A percentile compares a stretch with the other conserved stretches of the same genome.
These are phyloP conservation scores for Ctenicera cuprea DNA, from an alignment of 2,888 invertebrate genomes.

Conservation along the genomic window DNA sequence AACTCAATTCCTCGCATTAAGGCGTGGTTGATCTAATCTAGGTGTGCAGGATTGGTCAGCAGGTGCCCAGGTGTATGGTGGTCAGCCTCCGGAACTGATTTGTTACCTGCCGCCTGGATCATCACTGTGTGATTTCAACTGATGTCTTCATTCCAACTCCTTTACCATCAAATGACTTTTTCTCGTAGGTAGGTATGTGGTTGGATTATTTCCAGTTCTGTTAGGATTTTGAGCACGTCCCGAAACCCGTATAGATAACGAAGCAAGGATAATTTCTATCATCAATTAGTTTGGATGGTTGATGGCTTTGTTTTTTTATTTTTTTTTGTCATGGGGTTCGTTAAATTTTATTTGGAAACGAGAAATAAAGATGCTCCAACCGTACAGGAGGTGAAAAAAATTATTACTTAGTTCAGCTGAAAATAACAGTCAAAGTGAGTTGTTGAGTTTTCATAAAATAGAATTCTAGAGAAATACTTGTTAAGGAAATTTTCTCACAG, in stretches of 20 bases:
- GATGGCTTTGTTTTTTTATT: background rate
- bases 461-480: no score
- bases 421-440: no score
- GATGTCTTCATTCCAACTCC: constrained; percentile 61
- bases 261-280: constrained; percentile 11
- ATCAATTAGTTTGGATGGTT: constrained; percentile 12
- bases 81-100: constrained; percentile 65
- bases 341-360: no score
- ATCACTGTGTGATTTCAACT: constrained; percentile 60
- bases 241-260: constrained; percentile 13
- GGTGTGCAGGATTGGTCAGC: constrained; percentile 61
- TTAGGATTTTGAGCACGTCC: constrained; percentile 20
- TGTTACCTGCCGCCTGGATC: constrained; percentile 66
- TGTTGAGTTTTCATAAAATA: no score
- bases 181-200: constrained; percentile 5
- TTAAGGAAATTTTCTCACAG: no score
- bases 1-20: constrained; percentile 51
- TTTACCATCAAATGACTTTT: constrained; percentile 44
- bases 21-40: constrained; percentile 59
- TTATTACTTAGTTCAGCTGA: no score
- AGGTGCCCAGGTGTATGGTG: constrained; percentile 63
- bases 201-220: background rate
- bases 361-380: no score
- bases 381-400: no score
- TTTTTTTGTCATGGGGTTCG: no score